phyloP scores from a whole-genome alignment of 2,888 invertebrate species.

The Calliphora vomitoria region DNA sequence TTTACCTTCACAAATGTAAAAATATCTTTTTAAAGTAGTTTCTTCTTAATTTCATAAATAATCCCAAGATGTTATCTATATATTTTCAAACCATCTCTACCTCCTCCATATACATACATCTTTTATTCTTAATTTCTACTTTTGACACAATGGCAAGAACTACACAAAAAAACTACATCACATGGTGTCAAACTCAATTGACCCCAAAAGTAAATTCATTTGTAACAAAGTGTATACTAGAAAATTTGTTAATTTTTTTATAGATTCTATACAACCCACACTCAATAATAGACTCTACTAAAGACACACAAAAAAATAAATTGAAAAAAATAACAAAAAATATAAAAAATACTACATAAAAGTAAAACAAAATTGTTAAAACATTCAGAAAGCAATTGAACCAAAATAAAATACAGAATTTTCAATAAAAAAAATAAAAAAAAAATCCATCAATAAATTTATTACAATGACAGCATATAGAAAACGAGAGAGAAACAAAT shows the following conservation, averaged over 20 bases:
- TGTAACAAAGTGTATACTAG: neutral
- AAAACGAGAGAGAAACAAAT: neutral
- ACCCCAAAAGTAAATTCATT: conserved; percentile 49
- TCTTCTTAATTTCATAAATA: no score
- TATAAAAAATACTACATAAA: neutral
- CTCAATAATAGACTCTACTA: conserved; percentile 12
- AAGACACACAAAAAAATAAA: neutral
- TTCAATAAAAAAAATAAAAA: no score
- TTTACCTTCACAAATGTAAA: no score
- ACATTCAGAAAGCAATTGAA: conserved; percentile 47
- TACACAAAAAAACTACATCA: no score
- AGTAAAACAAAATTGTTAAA: neutral
- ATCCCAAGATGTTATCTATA: no score
- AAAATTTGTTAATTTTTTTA: conserved; percentile 31
- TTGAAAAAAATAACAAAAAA: neutral
- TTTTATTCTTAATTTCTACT: no score
- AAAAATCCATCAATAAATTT: conserved; percentile 47
- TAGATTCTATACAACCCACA: conserved; percentile 36
- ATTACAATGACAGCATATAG: conserved; percentile 35
- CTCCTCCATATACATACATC: no score
- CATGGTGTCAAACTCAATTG: conserved; percentile 68
- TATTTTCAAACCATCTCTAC: no score
- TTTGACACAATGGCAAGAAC: no score
- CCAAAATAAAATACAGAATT: conserved; percentile 2
- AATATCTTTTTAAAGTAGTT: no score